phyloP scores from a whole-genome alignment of 2,888 invertebrate species.

The Drosophila setosimentum region DNA sequence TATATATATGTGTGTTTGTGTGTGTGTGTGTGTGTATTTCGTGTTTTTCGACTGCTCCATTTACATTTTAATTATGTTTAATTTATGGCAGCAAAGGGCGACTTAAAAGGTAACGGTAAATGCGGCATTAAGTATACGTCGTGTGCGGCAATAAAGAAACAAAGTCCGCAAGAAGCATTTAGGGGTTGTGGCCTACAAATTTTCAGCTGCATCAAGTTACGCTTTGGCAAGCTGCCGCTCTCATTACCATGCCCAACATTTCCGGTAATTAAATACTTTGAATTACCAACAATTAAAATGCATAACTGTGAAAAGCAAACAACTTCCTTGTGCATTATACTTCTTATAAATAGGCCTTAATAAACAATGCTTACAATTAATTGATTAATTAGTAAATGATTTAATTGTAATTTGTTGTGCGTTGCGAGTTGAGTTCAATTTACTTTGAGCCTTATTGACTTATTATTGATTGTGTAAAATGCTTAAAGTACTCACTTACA shows the following conservation, averaged over 20 bases:
- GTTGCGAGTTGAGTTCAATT: not conserved
- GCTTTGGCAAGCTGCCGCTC: slow-evolving; percentile 9
- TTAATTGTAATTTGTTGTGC: not conserved
- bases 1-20: slow-evolving; percentile 5
- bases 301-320: not conserved
- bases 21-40: slow-evolving; percentile 17
- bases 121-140: slow-evolving; percentile 59
- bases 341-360: not conserved
- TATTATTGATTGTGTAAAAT: not conserved
- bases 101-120: slow-evolving; percentile 46
- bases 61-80: slow-evolving; percentile 70
- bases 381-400: not conserved
- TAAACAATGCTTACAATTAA: not conserved
- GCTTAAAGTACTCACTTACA: not conserved
- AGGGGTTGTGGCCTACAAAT: slow-evolving; percentile 29
- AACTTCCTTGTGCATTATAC: not conserved
- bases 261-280: slow-evolving; percentile 37
- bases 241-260: slow-evolving; percentile 15
- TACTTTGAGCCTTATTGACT: not conserved
- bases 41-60: slow-evolving; percentile 45
- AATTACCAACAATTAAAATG: slow-evolving; percentile 29
- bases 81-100: slow-evolving; percentile 63
- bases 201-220: slow-evolving; percentile 35
- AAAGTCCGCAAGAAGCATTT: slow-evolving; percentile 12
- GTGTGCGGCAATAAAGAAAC: slow-evolving; percentile 16